Percentiles rank a stretch among this genome's conserved stretches.
phyloP scores from a whole-genome alignment of 2,888 invertebrate species.

The Callosobruchus maculatus region DNA sequence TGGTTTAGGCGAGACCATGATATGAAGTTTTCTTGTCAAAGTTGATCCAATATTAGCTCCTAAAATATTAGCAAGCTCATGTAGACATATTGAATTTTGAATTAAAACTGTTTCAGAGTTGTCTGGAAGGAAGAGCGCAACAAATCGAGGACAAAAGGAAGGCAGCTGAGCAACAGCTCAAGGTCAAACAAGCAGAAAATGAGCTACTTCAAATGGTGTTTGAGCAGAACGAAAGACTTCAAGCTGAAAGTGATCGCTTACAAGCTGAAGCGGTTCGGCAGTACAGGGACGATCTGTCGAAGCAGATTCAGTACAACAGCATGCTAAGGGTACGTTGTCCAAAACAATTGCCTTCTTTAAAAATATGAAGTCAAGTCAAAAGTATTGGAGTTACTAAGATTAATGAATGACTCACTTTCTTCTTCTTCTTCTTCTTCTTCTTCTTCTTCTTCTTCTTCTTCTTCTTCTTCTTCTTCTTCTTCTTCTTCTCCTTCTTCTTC shows the following conservation, averaged over 20 bases:
- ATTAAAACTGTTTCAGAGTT: slow-evolving; percentile 30
- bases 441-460: too few relatives aligned
- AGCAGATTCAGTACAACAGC: slow-evolving; percentile 46
- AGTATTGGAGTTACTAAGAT: too few relatives aligned
- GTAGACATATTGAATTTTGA: too few relatives aligned
- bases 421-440: too few relatives aligned
- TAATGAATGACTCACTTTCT: too few relatives aligned
- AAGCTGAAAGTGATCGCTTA: slow-evolving; percentile 38
- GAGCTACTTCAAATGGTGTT: slow-evolving; percentile 36
- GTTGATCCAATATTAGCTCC: too few relatives aligned
- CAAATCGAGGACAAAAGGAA: slow-evolving; percentile 39
- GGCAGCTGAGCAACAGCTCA: slow-evolving; percentile 36
- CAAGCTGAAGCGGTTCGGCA: slow-evolving; percentile 32
- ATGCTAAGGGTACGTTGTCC: slow-evolving; percentile 35
- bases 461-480: too few relatives aligned
- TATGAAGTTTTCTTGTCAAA: too few relatives aligned
- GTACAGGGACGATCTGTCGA: slow-evolving; percentile 42
- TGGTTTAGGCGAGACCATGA: too few relatives aligned
- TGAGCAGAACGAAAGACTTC: slow-evolving; percentile 39
- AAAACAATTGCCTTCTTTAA: neutral
- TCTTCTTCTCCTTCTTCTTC: too few relatives aligned
- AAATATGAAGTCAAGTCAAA: too few relatives aligned
- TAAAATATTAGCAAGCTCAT: too few relatives aligned
- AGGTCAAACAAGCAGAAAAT: slow-evolving; percentile 41
- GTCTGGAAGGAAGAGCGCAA: slow-evolving; percentile 38